Evolutionary conservation across 2,888 invertebrate genomes (phyloP).

Genomic region (Crocallis elinguaria): DNA sequence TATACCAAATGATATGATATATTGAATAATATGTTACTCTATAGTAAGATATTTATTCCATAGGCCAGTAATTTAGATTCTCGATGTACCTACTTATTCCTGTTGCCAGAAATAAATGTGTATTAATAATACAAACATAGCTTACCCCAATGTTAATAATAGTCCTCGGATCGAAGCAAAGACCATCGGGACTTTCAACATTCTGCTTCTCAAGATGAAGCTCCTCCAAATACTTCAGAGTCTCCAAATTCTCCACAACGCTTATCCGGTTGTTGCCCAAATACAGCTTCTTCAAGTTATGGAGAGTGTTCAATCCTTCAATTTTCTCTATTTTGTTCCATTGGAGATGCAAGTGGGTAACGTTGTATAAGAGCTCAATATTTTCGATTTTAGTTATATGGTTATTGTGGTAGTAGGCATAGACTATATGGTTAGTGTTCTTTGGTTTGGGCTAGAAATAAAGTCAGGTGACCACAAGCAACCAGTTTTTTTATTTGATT

Average conservation of each 20-base stretch:
- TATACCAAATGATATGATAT: too few species aligned
- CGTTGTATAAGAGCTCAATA: slow-evolving; percentile 85
- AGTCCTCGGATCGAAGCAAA: slow-evolving; percentile 88
- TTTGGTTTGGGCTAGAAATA: slow-evolving; percentile 67
- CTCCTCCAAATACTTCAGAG: slow-evolving; percentile 85
- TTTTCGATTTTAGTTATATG: slow-evolving; percentile 90
- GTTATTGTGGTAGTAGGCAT: slow-evolving; percentile 93
- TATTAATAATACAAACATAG: neutral
- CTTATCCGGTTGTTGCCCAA: slow-evolving; percentile 88
- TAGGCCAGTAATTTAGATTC: too few species aligned
- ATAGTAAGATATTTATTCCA: too few species aligned
- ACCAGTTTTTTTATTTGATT: neutral
- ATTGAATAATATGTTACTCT: too few species aligned
- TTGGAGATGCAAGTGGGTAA: slow-evolving; percentile 89
- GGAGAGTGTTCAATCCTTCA: slow-evolving; percentile 86
- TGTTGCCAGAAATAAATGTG: too few species aligned
- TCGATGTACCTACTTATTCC: too few species aligned
- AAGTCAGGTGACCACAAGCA: slow-evolving; percentile 50
- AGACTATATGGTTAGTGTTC: slow-evolving; percentile 76
- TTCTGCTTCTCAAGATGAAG: slow-evolving; percentile 88
- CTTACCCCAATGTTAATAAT: slow-evolving; percentile 84
- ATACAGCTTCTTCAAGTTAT: slow-evolving; percentile 91
- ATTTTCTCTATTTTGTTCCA: slow-evolving; percentile 91
- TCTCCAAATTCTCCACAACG: slow-evolving; percentile 88
- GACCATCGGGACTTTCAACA: slow-evolving; percentile 78